These are phyloP conservation scores for Scaptomyza hsui DNA, from an alignment of 1,140 invertebrate genomes.

Conservation along the genomic window DNA sequence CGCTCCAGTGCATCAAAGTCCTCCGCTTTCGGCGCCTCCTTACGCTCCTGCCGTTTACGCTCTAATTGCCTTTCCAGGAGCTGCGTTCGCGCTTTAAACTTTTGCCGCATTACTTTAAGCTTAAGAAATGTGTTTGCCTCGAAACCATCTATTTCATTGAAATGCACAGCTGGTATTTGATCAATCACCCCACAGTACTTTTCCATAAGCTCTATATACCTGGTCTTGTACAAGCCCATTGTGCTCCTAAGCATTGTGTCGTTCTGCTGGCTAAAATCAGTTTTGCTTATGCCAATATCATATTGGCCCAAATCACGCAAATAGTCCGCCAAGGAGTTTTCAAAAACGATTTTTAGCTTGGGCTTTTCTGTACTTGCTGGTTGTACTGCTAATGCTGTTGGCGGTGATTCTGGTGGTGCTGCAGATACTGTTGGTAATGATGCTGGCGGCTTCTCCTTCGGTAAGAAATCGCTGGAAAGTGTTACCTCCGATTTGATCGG, in stretches of 20 bases:
- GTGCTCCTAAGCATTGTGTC: conserved; percentile 31
- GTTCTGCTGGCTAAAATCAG: conserved; percentile 53
- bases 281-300: conserved; percentile 61
- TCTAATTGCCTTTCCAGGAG: conserved; percentile 61
- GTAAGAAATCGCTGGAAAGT: not conserved
- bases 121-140: conserved; percentile 73
- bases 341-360: conserved; percentile 67
- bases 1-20: conserved; percentile 49
- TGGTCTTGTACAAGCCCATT: conserved; percentile 54
- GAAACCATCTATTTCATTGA: conserved; percentile 69
- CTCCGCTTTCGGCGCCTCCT: conserved; percentile 19
- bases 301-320: conserved; percentile 63
- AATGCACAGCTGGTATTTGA: conserved; percentile 73
- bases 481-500: not conserved
- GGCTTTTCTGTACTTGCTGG: conserved; percentile 29
- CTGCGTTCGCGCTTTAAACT: conserved; percentile 75
- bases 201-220: conserved; percentile 74
- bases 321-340: conserved; percentile 63
- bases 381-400: not conserved
- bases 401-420: not conserved
- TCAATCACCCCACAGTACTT: conserved; percentile 78
- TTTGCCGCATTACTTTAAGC: conserved; percentile 75
- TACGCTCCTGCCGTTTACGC: conserved; percentile 29
- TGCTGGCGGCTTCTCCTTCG: not conserved
- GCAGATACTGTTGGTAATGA: not conserved